Evolutionary conservation across 2,888 invertebrate species (phyloP), one percentile per base, ranked within the genome.

Genomic region (Drosophila barbarae): DNA sequence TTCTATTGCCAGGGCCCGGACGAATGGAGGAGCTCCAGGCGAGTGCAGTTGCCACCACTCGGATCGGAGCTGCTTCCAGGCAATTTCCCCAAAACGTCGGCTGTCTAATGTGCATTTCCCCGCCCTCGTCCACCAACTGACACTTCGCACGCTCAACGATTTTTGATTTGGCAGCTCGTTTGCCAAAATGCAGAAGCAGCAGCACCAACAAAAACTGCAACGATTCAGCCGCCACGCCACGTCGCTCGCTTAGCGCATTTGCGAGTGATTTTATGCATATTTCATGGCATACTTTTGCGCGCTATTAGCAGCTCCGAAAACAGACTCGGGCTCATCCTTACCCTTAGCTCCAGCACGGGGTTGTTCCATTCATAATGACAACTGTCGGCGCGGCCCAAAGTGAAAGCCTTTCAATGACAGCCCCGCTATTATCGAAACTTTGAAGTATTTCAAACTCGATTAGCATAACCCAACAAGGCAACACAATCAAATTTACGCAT

Each of bases 361-460:
- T 13, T 56, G 38, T 58, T 66, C 57, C 57, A 53, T 34, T 53
- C 50, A 55, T 66, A 50, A 65, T 56, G 65, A 50, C 49, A 50
- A 64, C 65, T 65, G 36, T 38, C 41, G 36, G 44, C 41, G 39
- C 21, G 35, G 35, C 41, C n/a, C 42, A 5, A 34, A 54, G 15
- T 35, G 30, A 61, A 59, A 67, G 68, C 46, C 66, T 52, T 58
- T 57, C 58, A 52, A 36, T 32, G 53, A 44, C 54, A 38, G 46
- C 69, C 69, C 18, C 61, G 51, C 42, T 26, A 61, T 52, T 51
- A 49, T 58, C 57, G 46, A 68, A 75, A 81, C 73, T 81, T 68
- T 81, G 79, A 82, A 82, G 82, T 82, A 77, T 79, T 84, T 82
- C 65, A 74, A 82, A 82, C 84, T 84, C 81, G 77, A 82, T 84